Base-by-base conservation (phyloP, 2,113 vertebrate genomes). In the Zosterops borbonicus region DNA sequence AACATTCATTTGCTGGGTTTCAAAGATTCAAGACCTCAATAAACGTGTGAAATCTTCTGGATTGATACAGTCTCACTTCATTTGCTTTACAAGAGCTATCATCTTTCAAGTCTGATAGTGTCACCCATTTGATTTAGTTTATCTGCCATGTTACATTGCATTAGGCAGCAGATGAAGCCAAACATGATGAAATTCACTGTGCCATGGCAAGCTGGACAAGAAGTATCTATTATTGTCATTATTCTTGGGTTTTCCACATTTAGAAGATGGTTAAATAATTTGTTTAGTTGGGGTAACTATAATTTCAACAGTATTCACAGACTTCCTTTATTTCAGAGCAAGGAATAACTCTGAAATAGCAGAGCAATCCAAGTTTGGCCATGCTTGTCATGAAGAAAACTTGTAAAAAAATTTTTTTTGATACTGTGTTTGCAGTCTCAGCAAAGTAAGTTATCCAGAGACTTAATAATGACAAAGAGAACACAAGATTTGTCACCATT, bases 101-200 rank as follows among this genome's bases (percentile, higher is more conserved):
- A 94, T 96, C 89, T 94, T 97, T 98, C 95, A 96, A 78, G 33
- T 82, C 93, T 82, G 84, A 96, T 8, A 19, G 52, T 93, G 89
- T 77, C 93, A 92, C 31, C 14, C 70, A 59, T 82, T 74, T 96
- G 96, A 97, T 96, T 93, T 88, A 96, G 95, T 96, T 94, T 91
- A 88, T 93, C 95, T 93, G 83, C 89, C 46, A 46, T 50, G 92
- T 84, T 96, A 86, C 95, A 83, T 76, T 79, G 95, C 90, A 96
- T 97, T 97, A 97, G 92, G 95, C 62, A 97, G 92, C 89, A 95
- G 86, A 97, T 37, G 87, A 96, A 95, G 94, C 95, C 78, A 93
- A 92, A 90, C 90, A 58, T 17, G 31, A 94, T n/a, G 53, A 73
- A 82, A 95, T 87, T 95, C 9, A 2, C 16, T 47, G 76, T 80